Evolutionary conservation across 2,888 invertebrate genomes (phyloP), one percentile per base, ranked within the genome.

Genomic region (Ceraclea dissimilis): DNA sequence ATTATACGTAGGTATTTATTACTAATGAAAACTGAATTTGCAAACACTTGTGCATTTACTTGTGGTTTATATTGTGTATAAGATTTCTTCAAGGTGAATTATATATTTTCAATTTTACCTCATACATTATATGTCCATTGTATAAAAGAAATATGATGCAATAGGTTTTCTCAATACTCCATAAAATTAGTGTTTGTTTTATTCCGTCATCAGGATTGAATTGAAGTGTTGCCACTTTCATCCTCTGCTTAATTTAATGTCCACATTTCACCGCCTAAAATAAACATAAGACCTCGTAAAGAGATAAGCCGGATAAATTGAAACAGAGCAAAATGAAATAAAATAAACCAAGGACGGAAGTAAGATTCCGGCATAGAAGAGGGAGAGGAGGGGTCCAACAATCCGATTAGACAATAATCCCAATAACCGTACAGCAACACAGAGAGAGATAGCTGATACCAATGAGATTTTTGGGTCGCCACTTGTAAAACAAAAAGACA

Each of bases 391-490:
- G 39, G 4, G n/a, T 4, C 16, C 4, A 5, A 39, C 39, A 39
- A 39, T 39, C 39, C 39, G 39, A 39, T 39, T 39, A 39, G 39
- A 39, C 39, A n/a, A 16, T 39, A 39, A 39, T 39, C 39, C 39
- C 39, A 8, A 39, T 39, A 39, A 39, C 16, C 8, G 2, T 16
- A 16, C 13, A 39, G n/a, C 39, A 39, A 39, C 13, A 4, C n/a
- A 13, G 31, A 31, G 31, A 6, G 31, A 31, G 31, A 31, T 6
- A 31, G n/a, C n/a, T n/a, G n/a, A n/a, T n/a, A n/a, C n/a, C 31
- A 31, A 6, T 31, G 31, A 31, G 31, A 31, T 8, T 31, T 31
- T 31, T 8, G 11, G 31, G 31, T 11, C 31, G 31, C 8, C 31
- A 31, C 31, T 31, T 31, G 31, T 31, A 31, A 6, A 31, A 31